Evolutionary conservation across 2,888 invertebrate species (phyloP), one percentile per base, ranked within the genome.

Genomic region (Baronia brevicornis): DNA sequence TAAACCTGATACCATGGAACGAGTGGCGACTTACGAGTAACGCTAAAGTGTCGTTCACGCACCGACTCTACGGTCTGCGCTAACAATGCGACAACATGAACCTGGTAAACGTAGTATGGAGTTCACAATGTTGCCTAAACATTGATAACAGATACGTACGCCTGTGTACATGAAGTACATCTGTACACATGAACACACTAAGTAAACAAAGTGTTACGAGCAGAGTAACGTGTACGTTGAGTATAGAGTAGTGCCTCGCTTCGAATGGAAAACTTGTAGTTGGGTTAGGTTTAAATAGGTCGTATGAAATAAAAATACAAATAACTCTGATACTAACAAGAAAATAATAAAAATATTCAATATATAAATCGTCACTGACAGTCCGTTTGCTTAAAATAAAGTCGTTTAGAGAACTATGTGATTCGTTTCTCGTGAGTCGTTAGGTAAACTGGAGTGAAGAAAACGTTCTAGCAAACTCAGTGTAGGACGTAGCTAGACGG

Each of bases 1-100:
- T 69, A 63, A 48, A 51, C 46, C 75, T 60, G 53, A 54, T 74
- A 80, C 80, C 67, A 71, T 63, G 68, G 58, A 30, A 65, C 50
- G 44, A 46, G 37, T 47, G 46, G 46, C 68, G 61, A 58, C 46
- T 50, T 51, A 37, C 45, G 39, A 19, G 41, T 36, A 46, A 51
- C 60, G 57, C 47, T 46, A 48, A 41, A 36, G 29, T 48, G 55
- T 56, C 60, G 54, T 29, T 28, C 40, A 28, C 36, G 44, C 39
- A 43, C 37, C 41, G 46, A 40, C 41, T 27, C 23, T 43, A 36
- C 43, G 23, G 25, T 28, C 34, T 26, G 18, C 33, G 25, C 8
- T 25, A 13, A 25, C 13, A 22, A 19, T 34, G 28, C 28, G 31
- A 35, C 35, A 33, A 43, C 43, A 36, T 35, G 40, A 33, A 39